These are phyloP conservation scores for Hafferia zeledoni DNA, from an alignment of 2,797 vertebrate genomes.

Conservation along the genomic window DNA sequence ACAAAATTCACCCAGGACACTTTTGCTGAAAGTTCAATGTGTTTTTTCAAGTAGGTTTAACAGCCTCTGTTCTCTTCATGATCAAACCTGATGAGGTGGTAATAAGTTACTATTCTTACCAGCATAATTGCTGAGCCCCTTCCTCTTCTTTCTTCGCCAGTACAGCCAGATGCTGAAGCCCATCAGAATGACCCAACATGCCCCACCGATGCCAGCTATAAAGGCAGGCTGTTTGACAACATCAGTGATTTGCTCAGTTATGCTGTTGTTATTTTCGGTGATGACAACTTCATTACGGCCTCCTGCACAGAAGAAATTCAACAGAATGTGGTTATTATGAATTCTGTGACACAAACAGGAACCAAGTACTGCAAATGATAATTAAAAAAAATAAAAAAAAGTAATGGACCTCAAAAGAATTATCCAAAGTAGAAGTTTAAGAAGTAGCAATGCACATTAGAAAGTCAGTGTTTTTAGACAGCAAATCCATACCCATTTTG, in stretches of 20 bases:
- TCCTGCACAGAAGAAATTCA: conserved; percentile 76
- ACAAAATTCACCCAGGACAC: not conserved
- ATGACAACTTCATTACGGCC: conserved; percentile 95
- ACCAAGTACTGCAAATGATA: not conserved
- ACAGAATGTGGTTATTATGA: not conserved
- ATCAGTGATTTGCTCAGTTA: conserved; percentile 98
- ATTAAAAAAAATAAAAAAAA: not conserved
- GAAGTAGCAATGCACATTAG: not conserved
- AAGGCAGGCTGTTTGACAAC: conserved; percentile 99
- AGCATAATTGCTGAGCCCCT: conserved; percentile 99
- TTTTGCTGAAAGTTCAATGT: not conserved
- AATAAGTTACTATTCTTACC: conserved; percentile 83
- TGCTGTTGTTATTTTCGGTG: conserved; percentile 96
- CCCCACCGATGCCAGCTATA: conserved; percentile 97
- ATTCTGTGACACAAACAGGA: not conserved
- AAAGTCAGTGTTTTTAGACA: not conserved
- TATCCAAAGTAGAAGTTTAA: not conserved
- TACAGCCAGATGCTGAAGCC: conserved; percentile 99
- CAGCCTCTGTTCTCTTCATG: not conserved
- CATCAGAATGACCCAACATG: conserved; percentile 99
- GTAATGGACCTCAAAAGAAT: not conserved
- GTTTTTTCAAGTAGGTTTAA: not conserved
- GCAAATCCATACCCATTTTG: not conserved
- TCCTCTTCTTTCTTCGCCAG: conserved; percentile 99
- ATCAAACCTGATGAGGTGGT: not conserved